These are phyloP conservation scores for Zygogramma bicolorata DNA, from an alignment of 2,888 invertebrate species.

Conservation along the genomic window DNA sequence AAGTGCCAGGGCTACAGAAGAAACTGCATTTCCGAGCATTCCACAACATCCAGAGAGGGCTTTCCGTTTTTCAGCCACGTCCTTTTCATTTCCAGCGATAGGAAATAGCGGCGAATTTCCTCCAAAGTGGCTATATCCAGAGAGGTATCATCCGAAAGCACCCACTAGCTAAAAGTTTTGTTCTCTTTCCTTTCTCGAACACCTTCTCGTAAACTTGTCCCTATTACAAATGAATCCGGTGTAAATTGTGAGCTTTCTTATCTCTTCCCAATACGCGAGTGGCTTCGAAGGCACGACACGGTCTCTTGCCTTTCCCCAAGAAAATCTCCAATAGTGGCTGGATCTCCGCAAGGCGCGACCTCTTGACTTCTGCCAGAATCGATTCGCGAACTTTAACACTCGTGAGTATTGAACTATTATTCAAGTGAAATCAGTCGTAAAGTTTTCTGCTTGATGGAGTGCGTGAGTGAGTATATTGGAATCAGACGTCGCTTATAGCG, in stretches of 20 bases:
- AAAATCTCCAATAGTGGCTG: slow-evolving; percentile 23
- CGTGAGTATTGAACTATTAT: slow-evolving; percentile 62
- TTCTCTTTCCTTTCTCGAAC: background rate
- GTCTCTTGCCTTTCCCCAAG: slow-evolving; percentile 3
- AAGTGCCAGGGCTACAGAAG: too few relatives aligned
- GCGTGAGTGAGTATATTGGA: slow-evolving; percentile 57
- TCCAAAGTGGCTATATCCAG: slow-evolving; percentile 1
- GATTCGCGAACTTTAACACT: slow-evolving; percentile 59
- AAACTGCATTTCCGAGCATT: too few relatives aligned
- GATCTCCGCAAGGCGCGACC: slow-evolving; percentile 28
- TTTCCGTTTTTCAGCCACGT: background rate
- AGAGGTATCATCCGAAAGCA: background rate
- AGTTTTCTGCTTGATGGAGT: slow-evolving; percentile 63
- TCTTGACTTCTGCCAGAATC: slow-evolving; percentile 50
- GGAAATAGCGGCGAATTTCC: background rate
- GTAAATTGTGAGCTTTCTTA: slow-evolving; percentile 25
- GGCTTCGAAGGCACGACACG: slow-evolving; percentile 6
- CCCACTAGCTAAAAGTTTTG: background rate
- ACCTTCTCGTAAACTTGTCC: slow-evolving; percentile 6
- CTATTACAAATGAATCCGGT: slow-evolving; percentile 19
- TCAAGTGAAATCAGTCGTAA: slow-evolving; percentile 65
- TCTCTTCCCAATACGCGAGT: slow-evolving; percentile 20
- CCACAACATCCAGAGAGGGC: too few relatives aligned
- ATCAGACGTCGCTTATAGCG: slow-evolving; percentile 18
- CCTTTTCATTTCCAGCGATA: background rate